Conservation (phyloP, 1,140 invertebrate genomes). For the Zaprionus taronus region DNA sequence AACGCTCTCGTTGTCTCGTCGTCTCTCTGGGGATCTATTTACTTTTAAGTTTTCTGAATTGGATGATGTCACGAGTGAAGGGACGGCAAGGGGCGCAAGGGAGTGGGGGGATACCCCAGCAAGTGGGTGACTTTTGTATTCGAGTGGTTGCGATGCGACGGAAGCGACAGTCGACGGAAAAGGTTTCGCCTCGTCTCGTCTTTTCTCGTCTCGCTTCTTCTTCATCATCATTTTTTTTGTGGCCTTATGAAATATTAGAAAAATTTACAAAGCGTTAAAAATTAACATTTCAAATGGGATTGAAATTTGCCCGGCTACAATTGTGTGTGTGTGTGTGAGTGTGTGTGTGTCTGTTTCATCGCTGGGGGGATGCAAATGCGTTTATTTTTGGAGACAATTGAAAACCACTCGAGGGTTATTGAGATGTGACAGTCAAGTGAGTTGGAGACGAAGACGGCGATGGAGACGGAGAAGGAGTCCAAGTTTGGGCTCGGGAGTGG, state of each 20-base stretch:
- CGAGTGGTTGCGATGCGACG: conserved; percentile 41
- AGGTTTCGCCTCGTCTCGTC: conserved; percentile 45
- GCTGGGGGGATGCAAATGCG: conserved; percentile 72
- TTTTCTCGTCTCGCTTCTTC: conserved; percentile 5
- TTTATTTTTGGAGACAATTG: conserved; percentile 82
- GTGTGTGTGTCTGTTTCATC: conserved; percentile 11
- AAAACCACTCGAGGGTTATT: conserved; percentile 81
- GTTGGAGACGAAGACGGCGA: conserved; percentile 43
- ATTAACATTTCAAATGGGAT: conserved; percentile 77
- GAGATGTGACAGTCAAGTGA: conserved; percentile 81
- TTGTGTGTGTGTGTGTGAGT: conserved; percentile 11
- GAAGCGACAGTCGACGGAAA: conserved; percentile 38
- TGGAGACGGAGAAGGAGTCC: background rate
- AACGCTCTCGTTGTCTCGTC: conserved; percentile 40
- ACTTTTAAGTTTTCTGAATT: conserved; percentile 81
- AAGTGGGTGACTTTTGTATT: conserved; percentile 60
- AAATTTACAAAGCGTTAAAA: conserved; percentile 80
- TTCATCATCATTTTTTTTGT: conserved; percentile 17
- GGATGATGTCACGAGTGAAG: conserved; percentile 73
- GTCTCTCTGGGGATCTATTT: conserved; percentile 78
- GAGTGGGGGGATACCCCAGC: background rate
- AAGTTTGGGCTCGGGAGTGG: background rate
- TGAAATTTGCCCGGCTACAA: background rate
- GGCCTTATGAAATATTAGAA: conserved; percentile 72
- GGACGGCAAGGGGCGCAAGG: conserved; percentile 7